phyloP scores from a whole-genome alignment of 2,888 invertebrate species.

The Drepanosiphum platanoidis region DNA sequence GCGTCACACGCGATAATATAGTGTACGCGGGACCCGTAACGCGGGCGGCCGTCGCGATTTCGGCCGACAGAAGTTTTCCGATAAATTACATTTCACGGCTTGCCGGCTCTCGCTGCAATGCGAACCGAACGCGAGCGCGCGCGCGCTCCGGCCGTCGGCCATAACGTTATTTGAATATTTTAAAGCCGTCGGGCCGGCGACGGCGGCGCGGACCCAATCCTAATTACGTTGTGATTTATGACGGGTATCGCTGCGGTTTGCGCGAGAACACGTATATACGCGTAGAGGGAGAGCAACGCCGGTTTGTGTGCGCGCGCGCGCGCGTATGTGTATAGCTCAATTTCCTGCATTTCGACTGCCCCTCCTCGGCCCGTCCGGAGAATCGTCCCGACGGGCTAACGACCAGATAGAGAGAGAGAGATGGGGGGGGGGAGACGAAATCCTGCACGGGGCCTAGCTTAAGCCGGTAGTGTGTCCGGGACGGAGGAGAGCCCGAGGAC shows the following conservation, averaged over 20 bases:
- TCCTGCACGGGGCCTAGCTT: neutral
- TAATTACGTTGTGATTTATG: constrained; percentile 57
- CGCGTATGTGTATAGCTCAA: neutral
- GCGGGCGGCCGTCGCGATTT: neutral
- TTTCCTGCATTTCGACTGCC: neutral
- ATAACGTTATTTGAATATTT: constrained; percentile 52
- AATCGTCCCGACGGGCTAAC: neutral
- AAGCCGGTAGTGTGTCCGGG: neutral
- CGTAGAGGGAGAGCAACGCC: neutral
- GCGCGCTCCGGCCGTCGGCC: neutral
- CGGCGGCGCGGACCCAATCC: constrained; percentile 30
- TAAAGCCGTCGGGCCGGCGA: constrained; percentile 30
- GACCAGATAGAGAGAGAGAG: too few species aligned
- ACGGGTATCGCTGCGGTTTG: constrained; percentile 23
- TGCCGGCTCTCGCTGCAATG: neutral
- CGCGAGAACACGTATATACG: neutral
- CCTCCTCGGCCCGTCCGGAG: neutral
- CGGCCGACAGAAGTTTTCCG: constrained; percentile 21
- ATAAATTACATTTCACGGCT: constrained; percentile 38
- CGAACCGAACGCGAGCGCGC: constrained; percentile 3
- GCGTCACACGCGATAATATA: neutral
- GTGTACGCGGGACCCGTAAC: neutral
- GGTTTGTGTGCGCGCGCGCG: neutral
- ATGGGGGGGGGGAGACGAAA: neutral
- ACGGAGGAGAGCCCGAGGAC: neutral